These are phyloP conservation scores for Eupeodes latifasciatus DNA, from an alignment of 2,888 invertebrate genomes.

Conservation along the genomic window DNA sequence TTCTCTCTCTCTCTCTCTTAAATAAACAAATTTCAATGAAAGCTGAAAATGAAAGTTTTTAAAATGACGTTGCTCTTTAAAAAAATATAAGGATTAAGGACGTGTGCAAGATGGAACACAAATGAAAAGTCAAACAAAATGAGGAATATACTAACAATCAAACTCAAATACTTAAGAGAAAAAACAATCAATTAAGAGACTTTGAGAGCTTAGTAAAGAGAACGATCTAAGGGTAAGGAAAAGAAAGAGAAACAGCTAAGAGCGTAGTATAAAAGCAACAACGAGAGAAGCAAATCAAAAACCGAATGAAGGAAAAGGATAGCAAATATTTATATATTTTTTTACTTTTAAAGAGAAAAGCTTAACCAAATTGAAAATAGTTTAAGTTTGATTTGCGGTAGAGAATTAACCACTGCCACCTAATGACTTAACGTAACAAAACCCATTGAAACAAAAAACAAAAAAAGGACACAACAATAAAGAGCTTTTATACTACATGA, in stretches of 20 bases:
- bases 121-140: background rate
- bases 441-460: constrained; percentile 30
- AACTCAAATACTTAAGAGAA: background rate
- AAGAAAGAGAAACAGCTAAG: background rate
- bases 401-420: constrained; percentile 39
- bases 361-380: constrained; percentile 27
- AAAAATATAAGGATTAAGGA: too few relatives aligned
- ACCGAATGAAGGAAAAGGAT: background rate
- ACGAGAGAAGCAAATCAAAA: background rate
- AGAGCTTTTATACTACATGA: constrained; percentile 57
- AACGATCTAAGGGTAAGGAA: background rate
- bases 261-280: background rate
- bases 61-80: too few relatives aligned
- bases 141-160: background rate
- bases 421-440: constrained; percentile 56
- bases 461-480: constrained; percentile 29
- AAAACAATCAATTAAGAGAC: background rate
- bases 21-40: constrained; percentile 21
- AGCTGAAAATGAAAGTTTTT: background rate
- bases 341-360: constrained; percentile 10
- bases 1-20: constrained; percentile 4
- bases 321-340: background rate
- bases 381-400: constrained; percentile 37
- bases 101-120: background rate
- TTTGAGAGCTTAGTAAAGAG: background rate